Percentiles rank a stretch among this genome's conserved stretches.
These are phyloP conservation scores for Rousettus leschenaultii DNA, from an alignment of 2,113 vertebrate genomes.

Conservation along the genomic window DNA sequence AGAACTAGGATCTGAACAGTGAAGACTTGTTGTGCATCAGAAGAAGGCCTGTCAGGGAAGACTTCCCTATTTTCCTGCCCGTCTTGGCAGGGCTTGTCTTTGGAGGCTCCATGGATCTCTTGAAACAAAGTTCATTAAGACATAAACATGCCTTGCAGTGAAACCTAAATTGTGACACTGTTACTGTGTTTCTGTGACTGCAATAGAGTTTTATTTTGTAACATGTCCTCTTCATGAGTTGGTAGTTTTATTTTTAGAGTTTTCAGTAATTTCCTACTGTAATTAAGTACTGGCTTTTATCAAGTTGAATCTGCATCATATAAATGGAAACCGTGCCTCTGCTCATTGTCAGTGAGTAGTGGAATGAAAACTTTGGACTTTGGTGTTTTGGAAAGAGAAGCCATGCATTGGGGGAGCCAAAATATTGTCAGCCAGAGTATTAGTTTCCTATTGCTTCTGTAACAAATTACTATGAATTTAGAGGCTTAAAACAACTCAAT, in stretches of 20 bases:
- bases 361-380: constrained; percentile 62
- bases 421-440: background rate
- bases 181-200: background rate
- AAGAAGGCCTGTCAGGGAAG: background rate
- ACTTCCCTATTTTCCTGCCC: background rate
- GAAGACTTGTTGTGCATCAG: background rate
- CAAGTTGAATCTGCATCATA: background rate
- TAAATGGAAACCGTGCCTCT: constrained; percentile 65
- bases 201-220: constrained; percentile 6
- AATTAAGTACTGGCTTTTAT: constrained; percentile 50
- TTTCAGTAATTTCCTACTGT: constrained; percentile 63
- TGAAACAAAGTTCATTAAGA: background rate
- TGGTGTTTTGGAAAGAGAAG: background rate
- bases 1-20: background rate
- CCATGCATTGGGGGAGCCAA: constrained; percentile 21
- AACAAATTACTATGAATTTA: background rate
- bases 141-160: background rate
- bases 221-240: constrained; percentile 25
- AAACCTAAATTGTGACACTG: background rate
- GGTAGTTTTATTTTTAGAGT: constrained; percentile 73
- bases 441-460: background rate
- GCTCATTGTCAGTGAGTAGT: background rate
- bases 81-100: background rate
- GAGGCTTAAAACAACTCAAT: background rate
- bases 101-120: background rate